Base-by-base conservation (phyloP, 2,113 vertebrate genomes). In the Malurus elegans region DNA sequence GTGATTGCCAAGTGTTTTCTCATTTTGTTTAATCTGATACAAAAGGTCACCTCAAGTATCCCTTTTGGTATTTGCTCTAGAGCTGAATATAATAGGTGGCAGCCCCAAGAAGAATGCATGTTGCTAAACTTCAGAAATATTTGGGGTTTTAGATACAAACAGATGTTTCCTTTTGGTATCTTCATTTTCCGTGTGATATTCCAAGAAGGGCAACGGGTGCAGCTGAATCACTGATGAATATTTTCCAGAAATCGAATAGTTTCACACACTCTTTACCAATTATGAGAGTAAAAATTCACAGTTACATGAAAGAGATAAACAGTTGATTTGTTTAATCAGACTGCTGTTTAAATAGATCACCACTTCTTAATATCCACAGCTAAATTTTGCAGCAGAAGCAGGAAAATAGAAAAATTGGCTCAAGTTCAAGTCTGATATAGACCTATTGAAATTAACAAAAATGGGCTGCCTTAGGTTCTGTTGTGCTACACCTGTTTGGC, bases 151-250 rank as follows among this genome's bases (percentile, higher is more conserved):
- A 87, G 84, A 97, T 85, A 78, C 90, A 95, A 97, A 87, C 96
- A 97, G 96, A 96, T 97, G 96, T 97, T 97, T 97, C 97, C 96
- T 96, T 96, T 95, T 95, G 93, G 96, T 96, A 93, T 96, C 85
- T 90, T 96, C 67, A 80, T 93, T 97, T 97, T 95, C 94, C 45
- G 0, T 48, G 66, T 93, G 61, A 74, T 89, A 92, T 69, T 95
- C 95, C 95, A 93, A 96, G 83, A 76, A 92, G 67, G 9, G 1
- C 58, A 92, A 82, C 0, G 42, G 70, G 62, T 1, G 23, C 74
- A 85, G 48, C 58, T 20, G 21, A 93, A 92, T 88, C 84, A 90
- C 58, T 88, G 70, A 96, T 48, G 4, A 91, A 64, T 26, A 44
- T 74, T 91, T 93, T 95, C 86, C 25, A 34, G 69, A 91, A 90